phyloP scores from a whole-genome alignment of 2,797 vertebrate species.

The Platalea minor region DNA sequence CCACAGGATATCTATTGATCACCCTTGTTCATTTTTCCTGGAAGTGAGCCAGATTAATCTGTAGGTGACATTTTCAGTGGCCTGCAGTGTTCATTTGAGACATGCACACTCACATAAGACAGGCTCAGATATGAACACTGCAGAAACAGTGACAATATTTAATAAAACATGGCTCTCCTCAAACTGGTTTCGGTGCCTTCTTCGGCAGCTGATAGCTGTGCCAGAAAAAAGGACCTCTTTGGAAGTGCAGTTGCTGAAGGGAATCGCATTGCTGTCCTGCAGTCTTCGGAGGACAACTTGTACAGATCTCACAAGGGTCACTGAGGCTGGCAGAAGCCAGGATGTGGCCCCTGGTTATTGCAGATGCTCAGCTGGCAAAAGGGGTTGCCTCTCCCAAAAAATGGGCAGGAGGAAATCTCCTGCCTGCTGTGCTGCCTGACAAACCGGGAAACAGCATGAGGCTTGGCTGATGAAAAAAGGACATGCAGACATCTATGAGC shows the following conservation, averaged over 20 bases:
- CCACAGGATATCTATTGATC: background rate
- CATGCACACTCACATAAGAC: background rate
- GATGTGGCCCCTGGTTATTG: background rate
- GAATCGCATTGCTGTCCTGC: background rate
- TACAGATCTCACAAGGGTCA: background rate
- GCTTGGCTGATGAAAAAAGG: background rate
- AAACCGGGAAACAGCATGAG: background rate
- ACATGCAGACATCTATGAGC: background rate
- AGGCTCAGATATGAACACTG: background rate
- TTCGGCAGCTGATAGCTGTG: background rate
- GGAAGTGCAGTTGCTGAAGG: background rate
- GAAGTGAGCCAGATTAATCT: constrained; percentile 15
- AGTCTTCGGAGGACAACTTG: background rate
- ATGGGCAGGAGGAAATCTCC: background rate
- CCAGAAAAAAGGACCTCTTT: background rate
- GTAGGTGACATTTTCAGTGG: constrained; percentile 3
- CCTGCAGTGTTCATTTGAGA: background rate
- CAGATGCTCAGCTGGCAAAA: background rate
- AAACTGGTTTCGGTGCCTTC: background rate
- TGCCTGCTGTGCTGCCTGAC: background rate
- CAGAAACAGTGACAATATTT: background rate
- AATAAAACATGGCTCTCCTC: background rate
- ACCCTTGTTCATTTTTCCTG: background rate
- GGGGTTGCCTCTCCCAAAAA: background rate
- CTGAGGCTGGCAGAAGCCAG: background rate